A percentile compares a stretch with the other conserved stretches of the same genome.
These are phyloP conservation scores for Chironomus striatipennis DNA, from an alignment of 1,140 invertebrate species.

Conservation along the genomic window DNA sequence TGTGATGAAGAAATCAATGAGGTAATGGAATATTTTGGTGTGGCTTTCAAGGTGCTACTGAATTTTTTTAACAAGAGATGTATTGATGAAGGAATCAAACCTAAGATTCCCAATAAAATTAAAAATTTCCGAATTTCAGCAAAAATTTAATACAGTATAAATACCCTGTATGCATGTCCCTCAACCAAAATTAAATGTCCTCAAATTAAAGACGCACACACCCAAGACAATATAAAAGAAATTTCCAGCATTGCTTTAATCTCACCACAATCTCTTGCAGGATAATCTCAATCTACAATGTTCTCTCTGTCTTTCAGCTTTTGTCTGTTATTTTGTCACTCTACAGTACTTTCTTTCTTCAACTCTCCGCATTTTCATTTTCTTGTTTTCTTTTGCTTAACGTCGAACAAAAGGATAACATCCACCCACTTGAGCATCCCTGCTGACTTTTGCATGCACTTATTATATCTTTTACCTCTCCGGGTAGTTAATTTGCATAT, in stretches of 20 bases:
- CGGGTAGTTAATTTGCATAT: background rate
- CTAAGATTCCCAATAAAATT: too few relatives aligned
- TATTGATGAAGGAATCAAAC: too few relatives aligned
- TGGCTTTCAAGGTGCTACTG: background rate
- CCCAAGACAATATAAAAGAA: too few relatives aligned
- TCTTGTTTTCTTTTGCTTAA: too few relatives aligned
- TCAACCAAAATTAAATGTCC: too few relatives aligned
- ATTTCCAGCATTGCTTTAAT: background rate
- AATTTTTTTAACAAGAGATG: too few relatives aligned
- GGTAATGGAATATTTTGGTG: background rate
- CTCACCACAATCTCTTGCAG: conserved; percentile 4
- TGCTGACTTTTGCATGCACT: background rate
- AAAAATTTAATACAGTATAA: too few relatives aligned
- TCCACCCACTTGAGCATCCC: conserved; percentile 2
- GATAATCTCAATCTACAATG: background rate
- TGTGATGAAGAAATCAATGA: background rate
- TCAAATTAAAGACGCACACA: too few relatives aligned
- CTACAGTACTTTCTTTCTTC: background rate
- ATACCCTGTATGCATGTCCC: too few relatives aligned
- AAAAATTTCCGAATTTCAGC: too few relatives aligned
- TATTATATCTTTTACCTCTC: background rate
- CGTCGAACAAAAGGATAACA: background rate
- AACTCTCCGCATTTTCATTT: background rate
- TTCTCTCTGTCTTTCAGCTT: background rate
- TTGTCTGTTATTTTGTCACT: background rate